Evolutionary conservation across 2,888 invertebrate genomes (phyloP).

Genomic region (Phymatocera aterrima): DNA sequence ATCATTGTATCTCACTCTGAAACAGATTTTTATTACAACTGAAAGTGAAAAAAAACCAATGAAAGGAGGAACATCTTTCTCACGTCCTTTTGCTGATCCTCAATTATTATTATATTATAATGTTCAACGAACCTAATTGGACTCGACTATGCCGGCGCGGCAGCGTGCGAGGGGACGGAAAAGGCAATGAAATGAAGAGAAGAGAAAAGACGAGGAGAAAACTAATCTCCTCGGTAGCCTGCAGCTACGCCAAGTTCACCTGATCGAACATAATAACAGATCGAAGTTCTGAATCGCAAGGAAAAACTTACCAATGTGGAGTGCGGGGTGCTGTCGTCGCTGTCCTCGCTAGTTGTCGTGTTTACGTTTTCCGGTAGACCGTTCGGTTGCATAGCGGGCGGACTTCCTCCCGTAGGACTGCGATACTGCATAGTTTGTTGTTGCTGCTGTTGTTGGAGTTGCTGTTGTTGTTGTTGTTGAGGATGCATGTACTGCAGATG

Average conservation of each 20-base stretch:
- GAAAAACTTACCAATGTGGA: slow-evolving; percentile 77
- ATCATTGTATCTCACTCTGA: no score
- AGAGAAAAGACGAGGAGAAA: no score
- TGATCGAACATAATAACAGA: not conserved
- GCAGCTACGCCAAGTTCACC: not conserved
- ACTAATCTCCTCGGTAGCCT: no score
- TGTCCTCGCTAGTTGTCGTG: slow-evolving; percentile 89
- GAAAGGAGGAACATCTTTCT: no score
- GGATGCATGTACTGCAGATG: slow-evolving; percentile 67
- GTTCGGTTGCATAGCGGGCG: slow-evolving; percentile 73
- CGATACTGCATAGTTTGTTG: slow-evolving; percentile 75
- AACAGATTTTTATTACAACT: no score
- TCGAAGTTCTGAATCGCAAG: slow-evolving; percentile 46
- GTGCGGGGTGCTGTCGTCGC: slow-evolving; percentile 89
- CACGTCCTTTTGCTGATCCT: no score
- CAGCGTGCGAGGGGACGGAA: no score
- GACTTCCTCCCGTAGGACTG: slow-evolving; percentile 81
- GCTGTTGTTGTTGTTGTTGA: slow-evolving; percentile 61
- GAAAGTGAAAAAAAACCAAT: no score
- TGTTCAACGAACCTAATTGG: no score
- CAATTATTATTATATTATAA: no score
- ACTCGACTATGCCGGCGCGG: no score
- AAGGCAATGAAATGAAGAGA: no score
- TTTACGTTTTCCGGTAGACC: slow-evolving; percentile 78
- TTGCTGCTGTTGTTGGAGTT: slow-evolving; percentile 64